Evolutionary conservation across 2,113 vertebrate species (phyloP), one percentile per base, ranked within the genome.

Genomic region (Sinosuthora webbiana): DNA sequence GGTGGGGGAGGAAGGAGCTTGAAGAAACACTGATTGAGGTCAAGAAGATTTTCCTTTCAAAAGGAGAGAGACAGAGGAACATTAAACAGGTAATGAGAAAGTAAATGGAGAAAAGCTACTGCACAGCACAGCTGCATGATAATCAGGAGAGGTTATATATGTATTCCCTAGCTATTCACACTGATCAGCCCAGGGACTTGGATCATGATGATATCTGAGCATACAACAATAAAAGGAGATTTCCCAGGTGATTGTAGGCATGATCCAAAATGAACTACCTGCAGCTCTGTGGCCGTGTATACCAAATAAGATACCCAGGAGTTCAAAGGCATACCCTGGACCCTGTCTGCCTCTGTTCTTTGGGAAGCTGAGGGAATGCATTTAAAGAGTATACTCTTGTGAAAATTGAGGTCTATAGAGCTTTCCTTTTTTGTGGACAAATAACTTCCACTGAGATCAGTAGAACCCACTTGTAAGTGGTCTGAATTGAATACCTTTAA

Each of bases 51-150:
- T 44, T 45, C 50, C 67, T 93, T 92, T 81, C 63, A 78, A 90
- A 78, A 76, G 67, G 90, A 53, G 31, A 82, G 59, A 90, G 37
- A 63, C 39, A 84, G 69, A 88, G 86, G 84, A 95, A 93, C 73
- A 92, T 94, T 87, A 75, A 68, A 94, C 60, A 93, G 74, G 39
- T 87, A 73, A 95, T 94, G 90, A 79, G 90, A 96, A 87, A 81
- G 59, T 67, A 81, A 83, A 91, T 70, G 75, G 65, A 70, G 35
- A 80, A 70, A 78, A 95, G 87, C 59, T 91, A 53, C 63, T 27
- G 67, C 44, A 37, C 41, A 45, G 90, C 78, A 89, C 87, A 71
- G 35, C 90, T 83, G 55, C 74, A 83, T 90, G 71, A 67, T 88
- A 94, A 81, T 78, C 81, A 90, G 70, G 57, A 80, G 52, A 41